Evolutionary conservation across 2,113 vertebrate genomes (phyloP).

Genomic region (human (Homo sapiens)): GRCh38 chr11:99185501-99186000

Average conservation of each 20-base stretch:
- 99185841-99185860: slow-evolving; percentile 45
- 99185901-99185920: slow-evolving; percentile 40
- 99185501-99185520: slow-evolving; percentile 30
- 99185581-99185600: slow-evolving; percentile 47
- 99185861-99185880: slow-evolving; percentile 69
- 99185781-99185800: slow-evolving; percentile 69
- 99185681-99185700: slow-evolving; percentile 68
- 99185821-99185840: neutral
- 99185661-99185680: slow-evolving; percentile 60
- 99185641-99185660: slow-evolving; percentile 54
- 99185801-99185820: slow-evolving; percentile 28
- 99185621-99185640: slow-evolving; percentile 65
- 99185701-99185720: slow-evolving; percentile 54
- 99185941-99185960: slow-evolving; percentile 18
- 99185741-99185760: slow-evolving; percentile 12
- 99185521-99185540: slow-evolving; percentile 12
- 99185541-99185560: neutral
- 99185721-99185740: slow-evolving; percentile 32
- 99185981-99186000: slow-evolving; percentile 71
- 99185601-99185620: slow-evolving; percentile 31
- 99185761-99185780: slow-evolving; percentile 38
- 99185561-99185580: slow-evolving; percentile 34
- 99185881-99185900: slow-evolving; percentile 31
- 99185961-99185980: slow-evolving; percentile 24
- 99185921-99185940: slow-evolving; percentile 68